phyloP scores from a whole-genome alignment of 2,888 invertebrate species.

The Microplitis manilae region DNA sequence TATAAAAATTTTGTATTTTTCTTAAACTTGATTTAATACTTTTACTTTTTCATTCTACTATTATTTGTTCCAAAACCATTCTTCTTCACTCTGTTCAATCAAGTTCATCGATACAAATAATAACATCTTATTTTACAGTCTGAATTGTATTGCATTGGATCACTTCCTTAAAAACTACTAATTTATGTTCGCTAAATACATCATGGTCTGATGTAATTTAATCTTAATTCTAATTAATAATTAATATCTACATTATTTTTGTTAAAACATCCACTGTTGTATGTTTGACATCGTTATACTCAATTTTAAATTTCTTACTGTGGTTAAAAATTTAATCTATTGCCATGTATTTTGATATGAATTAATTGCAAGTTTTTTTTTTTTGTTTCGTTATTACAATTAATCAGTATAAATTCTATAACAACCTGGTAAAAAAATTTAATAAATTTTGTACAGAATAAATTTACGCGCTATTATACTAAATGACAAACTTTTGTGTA shows the following conservation, averaged over 20 bases:
- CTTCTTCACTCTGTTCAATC: constrained; percentile 11
- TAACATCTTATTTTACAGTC: constrained; percentile 55
- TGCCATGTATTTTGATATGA: constrained; percentile 65
- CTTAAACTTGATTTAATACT: constrained; percentile 20
- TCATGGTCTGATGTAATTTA: constrained; percentile 41
- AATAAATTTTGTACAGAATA: constrained; percentile 55
- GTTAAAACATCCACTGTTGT: constrained; percentile 49
- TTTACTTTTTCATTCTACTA: constrained; percentile 20
- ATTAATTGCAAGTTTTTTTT: constrained; percentile 54
- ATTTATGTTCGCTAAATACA: constrained; percentile 40
- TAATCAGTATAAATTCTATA: constrained; percentile 31
- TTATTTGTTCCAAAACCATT: constrained; percentile 13
- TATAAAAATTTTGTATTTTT: constrained; percentile 32
- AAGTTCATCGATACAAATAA: constrained; percentile 35
- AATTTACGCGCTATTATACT: constrained; percentile 49
- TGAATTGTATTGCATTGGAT: constrained; percentile 64
- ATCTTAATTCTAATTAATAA: constrained; percentile 38
- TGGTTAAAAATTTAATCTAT: constrained; percentile 43
- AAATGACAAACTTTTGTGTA: constrained; percentile 20
- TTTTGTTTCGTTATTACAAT: constrained; percentile 28
- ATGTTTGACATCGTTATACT: constrained; percentile 30
- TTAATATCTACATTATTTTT: constrained; percentile 50
- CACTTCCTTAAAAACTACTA: constrained; percentile 57
- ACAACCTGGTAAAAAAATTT: constrained; percentile 67
- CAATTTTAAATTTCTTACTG: neutral